Conservation (phyloP, 2,888 invertebrate genomes). For the Eupelmus urozonus region DNA sequence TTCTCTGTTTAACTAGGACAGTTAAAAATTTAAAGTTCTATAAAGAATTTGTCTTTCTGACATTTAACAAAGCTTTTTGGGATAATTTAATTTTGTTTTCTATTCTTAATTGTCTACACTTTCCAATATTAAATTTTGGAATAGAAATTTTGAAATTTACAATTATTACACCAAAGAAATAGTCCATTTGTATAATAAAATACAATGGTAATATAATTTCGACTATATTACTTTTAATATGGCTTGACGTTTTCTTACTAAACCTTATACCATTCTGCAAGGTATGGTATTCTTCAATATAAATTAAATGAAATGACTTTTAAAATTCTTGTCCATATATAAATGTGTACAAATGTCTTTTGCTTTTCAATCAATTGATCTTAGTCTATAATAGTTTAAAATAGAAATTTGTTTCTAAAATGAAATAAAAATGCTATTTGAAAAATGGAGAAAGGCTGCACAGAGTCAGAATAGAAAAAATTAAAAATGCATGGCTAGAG, state of each 20-base stretch:
- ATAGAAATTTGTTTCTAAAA: conserved; percentile 28
- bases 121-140: background rate
- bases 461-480: conserved; percentile 14
- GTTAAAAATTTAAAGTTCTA: background rate
- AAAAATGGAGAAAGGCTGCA: conserved; percentile 36
- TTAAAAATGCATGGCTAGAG: conserved; percentile 59
- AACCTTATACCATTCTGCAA: conserved; percentile 8
- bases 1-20: background rate
- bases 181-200: conserved; percentile 24
- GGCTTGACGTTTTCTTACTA: conserved; percentile 48
- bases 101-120: too few relatives aligned
- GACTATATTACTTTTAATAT: conserved; percentile 41
- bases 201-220: conserved; percentile 42
- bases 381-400: conserved; percentile 25
- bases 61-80: background rate
- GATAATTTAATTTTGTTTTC: background rate
- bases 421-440: conserved; percentile 41
- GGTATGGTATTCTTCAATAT: background rate
- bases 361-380: conserved; percentile 19
- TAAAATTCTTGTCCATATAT: conserved; percentile 11
- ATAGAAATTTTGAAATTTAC: conserved; percentile 17
- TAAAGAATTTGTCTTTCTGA: background rate
- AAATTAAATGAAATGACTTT: conserved; percentile 52
- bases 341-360: conserved; percentile 19
- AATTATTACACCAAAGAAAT: conserved; percentile 8